Conservation (phyloP, 2,888 invertebrate species). For the Apoda limacodes region DNA sequence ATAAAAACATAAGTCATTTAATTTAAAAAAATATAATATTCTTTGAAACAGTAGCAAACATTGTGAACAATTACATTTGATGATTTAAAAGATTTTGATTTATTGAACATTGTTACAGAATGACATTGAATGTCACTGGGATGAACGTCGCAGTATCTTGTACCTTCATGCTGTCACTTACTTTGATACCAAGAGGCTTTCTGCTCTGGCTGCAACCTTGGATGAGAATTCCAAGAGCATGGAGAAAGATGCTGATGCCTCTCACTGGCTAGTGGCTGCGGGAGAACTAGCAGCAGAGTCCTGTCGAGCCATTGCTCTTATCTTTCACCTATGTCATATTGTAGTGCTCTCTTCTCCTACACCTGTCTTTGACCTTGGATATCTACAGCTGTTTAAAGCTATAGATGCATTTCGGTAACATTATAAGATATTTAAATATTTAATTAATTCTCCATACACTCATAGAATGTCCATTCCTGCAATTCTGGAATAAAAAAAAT, state of each 20-base stretch:
- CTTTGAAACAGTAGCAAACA: no score
- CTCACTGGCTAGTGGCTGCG: constrained; percentile 74
- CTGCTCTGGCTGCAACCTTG: constrained; percentile 36
- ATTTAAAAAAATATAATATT: no score
- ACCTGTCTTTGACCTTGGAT: constrained; percentile 80
- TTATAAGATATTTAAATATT: no score
- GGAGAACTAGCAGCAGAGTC: constrained; percentile 57
- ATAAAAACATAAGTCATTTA: no score
- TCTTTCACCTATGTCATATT: constrained; percentile 86
- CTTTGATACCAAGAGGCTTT: constrained; percentile 46
- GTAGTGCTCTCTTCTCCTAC: constrained; percentile 66
- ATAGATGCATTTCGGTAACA: constrained; percentile 82
- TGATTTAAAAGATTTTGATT: background rate
- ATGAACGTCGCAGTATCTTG: constrained; percentile 57
- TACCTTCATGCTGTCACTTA: constrained; percentile 67
- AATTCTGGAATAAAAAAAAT: no score
- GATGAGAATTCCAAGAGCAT: constrained; percentile 43
- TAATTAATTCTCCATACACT: no score
- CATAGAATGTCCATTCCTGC: no score
- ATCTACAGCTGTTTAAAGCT: constrained; percentile 83
- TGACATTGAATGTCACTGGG: constrained; percentile 70
- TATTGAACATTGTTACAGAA: constrained; percentile 39
- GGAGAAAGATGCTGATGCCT: constrained; percentile 51
- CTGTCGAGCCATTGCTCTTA: constrained; percentile 78
- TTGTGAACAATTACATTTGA: background rate